Base-by-base conservation (phyloP, 2,113 vertebrate genomes). In the Prochilodus magdalenae region DNA sequence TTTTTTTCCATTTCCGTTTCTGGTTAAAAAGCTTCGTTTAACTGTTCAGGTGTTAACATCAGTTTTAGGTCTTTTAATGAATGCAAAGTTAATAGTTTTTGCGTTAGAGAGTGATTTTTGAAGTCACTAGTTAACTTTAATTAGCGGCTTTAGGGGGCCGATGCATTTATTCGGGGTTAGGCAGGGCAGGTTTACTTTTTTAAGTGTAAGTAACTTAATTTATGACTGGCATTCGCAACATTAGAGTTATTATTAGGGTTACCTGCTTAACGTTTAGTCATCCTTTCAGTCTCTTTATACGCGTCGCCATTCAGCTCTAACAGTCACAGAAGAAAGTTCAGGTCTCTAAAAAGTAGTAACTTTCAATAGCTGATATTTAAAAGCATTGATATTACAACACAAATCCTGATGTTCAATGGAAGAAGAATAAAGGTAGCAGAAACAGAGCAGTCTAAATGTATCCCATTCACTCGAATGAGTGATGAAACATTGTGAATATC, bases 181-280 rank as follows among this genome's bases (percentile, higher is more conserved):
- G 89, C 92, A 93, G 95, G 94, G 94, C 92, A 98, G 97, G 98
- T 99, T 99, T 99, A 98, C 97, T 98, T 99, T 99, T 98, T 97
- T 96, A 97, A 98, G 96, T 97, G 96, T 96, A 94, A 95, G 95
- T 97, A 97, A 94, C 94, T 96, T 96, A 93, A 96, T 96, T 97
- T 97, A 96, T 94, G 92, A 96, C 93, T 94, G 94, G 95, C 96
- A 96, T 95, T 96, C 90, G 94, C 93, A 96, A 96, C 94, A 96
- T 97, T 97, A 94, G 92, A 94, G 94, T 96, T 96, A 95, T 95
- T 96, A 91, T 97, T 96, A 94, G 89, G 95, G 95, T 99, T 99
- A 99, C 98, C 98, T 99, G 97, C 94, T 99, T 98, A 98, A 95
- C 91, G 96, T 98, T 97, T 97, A 98, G 96, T 97, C 97, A 97